phyloP scores from a whole-genome alignment of 92 coral and sea anemone genomes.

The Actinernus sp. region DNA sequence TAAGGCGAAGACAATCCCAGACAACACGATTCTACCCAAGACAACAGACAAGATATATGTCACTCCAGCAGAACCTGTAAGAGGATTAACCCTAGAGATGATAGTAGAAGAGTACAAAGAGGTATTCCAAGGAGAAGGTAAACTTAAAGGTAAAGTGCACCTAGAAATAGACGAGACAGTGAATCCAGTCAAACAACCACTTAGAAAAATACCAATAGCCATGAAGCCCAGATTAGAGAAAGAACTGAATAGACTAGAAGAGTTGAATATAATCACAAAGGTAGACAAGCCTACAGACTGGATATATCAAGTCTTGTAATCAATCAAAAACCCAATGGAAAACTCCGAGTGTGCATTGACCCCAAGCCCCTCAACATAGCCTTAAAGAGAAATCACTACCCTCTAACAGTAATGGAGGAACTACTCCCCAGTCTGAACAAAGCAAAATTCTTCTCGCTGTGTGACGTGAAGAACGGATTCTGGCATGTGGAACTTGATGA shows the following conservation, averaged over 20 bases:
- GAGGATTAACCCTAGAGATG: no score
- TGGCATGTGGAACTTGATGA: constrained; percentile 40
- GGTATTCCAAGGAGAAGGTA: constrained; percentile 30
- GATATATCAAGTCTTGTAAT: constrained; percentile 44
- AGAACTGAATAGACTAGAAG: neutral
- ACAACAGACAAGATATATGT: no score
- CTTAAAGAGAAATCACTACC: constrained; percentile 14
- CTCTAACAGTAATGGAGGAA: constrained; percentile 19
- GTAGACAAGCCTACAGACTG: constrained; percentile 15
- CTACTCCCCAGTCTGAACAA: constrained; percentile 26
- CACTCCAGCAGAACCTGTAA: no score
- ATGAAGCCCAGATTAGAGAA: constrained; percentile 2
- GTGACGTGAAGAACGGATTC: constrained; percentile 32
- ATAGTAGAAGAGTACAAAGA: neutral
- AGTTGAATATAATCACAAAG: neutral
- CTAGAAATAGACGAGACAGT: constrained; percentile 9
- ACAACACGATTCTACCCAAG: neutral
- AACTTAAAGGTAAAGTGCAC: neutral
- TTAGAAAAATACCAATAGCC: neutral
- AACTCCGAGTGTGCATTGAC: constrained; percentile 51
- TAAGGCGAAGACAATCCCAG: neutral
- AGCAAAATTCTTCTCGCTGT: constrained; percentile 22
- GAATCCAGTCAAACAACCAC: constrained; percentile 2
- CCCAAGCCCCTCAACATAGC: constrained; percentile 46
- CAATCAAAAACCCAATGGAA: constrained; percentile 42